Evolutionary conservation across 2,888 invertebrate species (phyloP).

Genomic region (Artemia sinica): DNA sequence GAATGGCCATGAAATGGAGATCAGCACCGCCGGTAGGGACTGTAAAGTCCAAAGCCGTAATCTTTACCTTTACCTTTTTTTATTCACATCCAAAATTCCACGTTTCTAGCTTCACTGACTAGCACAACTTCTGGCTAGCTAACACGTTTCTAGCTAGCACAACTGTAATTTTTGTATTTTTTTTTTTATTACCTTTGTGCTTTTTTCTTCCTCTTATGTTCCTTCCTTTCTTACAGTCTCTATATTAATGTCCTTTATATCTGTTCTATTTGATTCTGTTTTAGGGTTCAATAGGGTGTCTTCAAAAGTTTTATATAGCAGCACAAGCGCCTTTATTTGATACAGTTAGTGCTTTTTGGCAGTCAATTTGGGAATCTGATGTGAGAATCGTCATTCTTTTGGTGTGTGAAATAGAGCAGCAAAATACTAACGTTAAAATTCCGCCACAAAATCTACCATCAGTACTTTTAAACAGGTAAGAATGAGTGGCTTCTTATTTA

Average conservation of each 20-base stretch:
- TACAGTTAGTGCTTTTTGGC: constrained; percentile 58
- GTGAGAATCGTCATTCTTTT: constrained; percentile 62
- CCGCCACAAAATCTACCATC: background rate
- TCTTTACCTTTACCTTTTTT: no score
- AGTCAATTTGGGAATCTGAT: constrained; percentile 74
- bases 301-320: constrained; percentile 67
- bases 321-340: constrained; percentile 48
- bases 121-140: no score
- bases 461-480: constrained; percentile 11
- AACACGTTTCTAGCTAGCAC: no score
- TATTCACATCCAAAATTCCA: no score
- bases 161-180: background rate
- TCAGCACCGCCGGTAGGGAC: no score
- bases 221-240: background rate
- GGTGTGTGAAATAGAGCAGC: constrained; percentile 28
- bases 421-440: background rate
- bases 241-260: background rate
- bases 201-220: no score
- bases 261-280: background rate
- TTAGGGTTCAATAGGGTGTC: constrained; percentile 59
- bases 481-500: no score
- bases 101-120: no score
- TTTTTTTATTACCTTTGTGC: background rate
- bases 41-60: no score
- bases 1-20: no score